A percentile compares a stretch with the other conserved stretches of the same genome.
These are phyloP conservation scores for Eledona agricola DNA, from an alignment of 2,888 invertebrate genomes.

Conservation along the genomic window DNA sequence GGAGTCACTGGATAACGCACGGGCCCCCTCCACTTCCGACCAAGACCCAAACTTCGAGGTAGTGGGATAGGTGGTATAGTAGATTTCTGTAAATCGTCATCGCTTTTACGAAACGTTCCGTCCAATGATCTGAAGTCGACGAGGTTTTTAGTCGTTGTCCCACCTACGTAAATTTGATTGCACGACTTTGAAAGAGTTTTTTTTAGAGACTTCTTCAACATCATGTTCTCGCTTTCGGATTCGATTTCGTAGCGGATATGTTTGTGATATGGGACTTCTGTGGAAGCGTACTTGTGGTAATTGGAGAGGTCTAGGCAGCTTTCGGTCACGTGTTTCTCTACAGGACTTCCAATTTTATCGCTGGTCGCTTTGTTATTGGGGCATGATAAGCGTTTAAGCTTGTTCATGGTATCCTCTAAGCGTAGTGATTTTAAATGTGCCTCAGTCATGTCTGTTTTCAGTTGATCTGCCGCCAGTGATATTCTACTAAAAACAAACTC, in stretches of 20 bases:
- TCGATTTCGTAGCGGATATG: conserved; percentile 61
- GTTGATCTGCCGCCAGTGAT: conserved; percentile 18
- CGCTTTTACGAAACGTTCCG: conserved; percentile 36
- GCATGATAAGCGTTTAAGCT: conserved; percentile 48
- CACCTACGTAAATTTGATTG: conserved; percentile 54
- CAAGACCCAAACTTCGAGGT: conserved; percentile 68
- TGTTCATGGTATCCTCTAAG: conserved; percentile 50
- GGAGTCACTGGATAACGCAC: conserved; percentile 74
- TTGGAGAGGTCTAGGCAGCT: conserved; percentile 58
- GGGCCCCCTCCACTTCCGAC: conserved; percentile 71
- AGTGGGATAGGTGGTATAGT: conserved; percentile 61
- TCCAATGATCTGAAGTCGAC: conserved; percentile 47
- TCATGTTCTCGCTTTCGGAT: conserved; percentile 46
- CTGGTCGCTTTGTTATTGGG: conserved; percentile 28
- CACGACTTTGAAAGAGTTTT: conserved; percentile 55
- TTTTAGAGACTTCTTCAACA: conserved; percentile 39
- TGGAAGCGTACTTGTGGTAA: conserved; percentile 50
- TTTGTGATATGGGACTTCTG: conserved; percentile 61
- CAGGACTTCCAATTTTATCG: conserved; percentile 43
- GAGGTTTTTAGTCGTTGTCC: conserved; percentile 54
- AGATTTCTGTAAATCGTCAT: conserved; percentile 23
- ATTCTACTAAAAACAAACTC: conserved; percentile 72
- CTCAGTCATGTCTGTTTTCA: conserved; percentile 46
- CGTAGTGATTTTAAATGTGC: conserved; percentile 43
- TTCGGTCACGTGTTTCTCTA: conserved; percentile 59